Percentiles rank a stretch among this genome's conserved stretches.
Evolutionary conservation across 2,888 invertebrate species (phyloP).

Genomic region (Drosophila ustulata): DNA sequence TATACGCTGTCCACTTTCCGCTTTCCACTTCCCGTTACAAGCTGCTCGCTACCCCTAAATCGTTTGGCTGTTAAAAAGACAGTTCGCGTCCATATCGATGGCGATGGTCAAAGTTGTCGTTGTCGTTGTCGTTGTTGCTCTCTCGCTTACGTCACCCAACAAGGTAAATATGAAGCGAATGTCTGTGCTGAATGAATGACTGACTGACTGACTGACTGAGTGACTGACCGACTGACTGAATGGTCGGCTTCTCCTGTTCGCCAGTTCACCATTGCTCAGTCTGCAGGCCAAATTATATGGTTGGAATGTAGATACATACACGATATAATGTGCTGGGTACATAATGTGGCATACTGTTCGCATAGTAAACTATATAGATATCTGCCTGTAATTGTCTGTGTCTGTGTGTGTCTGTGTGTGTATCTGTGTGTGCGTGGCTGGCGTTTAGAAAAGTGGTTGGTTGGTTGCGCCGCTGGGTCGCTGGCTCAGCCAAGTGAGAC

Average conservation of each 20-base stretch:
- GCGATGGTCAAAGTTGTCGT: slow-evolving; percentile 31
- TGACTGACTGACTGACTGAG: not conserved
- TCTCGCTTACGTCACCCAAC: slow-evolving; percentile 49
- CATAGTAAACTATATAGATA: slow-evolving; percentile 30
- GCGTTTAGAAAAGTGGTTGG: slow-evolving; percentile 69
- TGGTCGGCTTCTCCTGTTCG: slow-evolving; percentile 3
- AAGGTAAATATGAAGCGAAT: slow-evolving; percentile 49
- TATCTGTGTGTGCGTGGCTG: slow-evolving; percentile 28
- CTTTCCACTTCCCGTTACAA: slow-evolving; percentile 3
- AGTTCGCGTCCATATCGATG: slow-evolving; percentile 34
- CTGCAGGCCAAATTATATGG: slow-evolving; percentile 37
- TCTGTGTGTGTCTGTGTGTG: slow-evolving; percentile 1
- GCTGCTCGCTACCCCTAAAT: slow-evolving; percentile 34
- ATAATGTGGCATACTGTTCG: slow-evolving; percentile 59
- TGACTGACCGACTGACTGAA: not conserved
- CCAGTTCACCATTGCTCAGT: slow-evolving; percentile 9
- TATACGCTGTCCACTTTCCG: slow-evolving; percentile 1
- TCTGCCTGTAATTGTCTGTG: slow-evolving; percentile 2
- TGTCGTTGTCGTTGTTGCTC: not conserved
- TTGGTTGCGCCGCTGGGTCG: slow-evolving; percentile 54
- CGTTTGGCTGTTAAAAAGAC: slow-evolving; percentile 25
- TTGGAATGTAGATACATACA: slow-evolving; percentile 23
- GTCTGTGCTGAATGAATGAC: slow-evolving; percentile 32
- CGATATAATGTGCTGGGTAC: slow-evolving; percentile 26
- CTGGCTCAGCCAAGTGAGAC: slow-evolving; percentile 81